Evolutionary conservation across 1,140 invertebrate species (phyloP).

Genomic region (Scaptomyza graminum): DNA sequence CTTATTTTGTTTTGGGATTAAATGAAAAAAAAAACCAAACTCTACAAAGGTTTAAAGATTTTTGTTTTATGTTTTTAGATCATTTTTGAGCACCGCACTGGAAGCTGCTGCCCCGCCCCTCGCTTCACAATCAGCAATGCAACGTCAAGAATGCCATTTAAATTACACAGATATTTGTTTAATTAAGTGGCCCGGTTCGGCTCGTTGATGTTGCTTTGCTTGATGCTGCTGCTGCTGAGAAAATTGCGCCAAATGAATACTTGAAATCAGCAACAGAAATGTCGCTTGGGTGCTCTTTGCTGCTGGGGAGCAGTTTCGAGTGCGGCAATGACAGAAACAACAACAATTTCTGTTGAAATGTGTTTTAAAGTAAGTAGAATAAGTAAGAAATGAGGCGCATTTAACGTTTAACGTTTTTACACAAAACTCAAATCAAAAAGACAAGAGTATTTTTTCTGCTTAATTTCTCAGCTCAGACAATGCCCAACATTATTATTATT

Average conservation of each 20-base stretch:
- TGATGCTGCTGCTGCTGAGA: constrained; percentile 30
- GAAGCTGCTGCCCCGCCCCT: constrained; percentile 44
- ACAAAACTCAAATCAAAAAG: constrained; percentile 63
- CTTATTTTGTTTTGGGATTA: constrained; percentile 20
- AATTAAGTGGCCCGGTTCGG: constrained; percentile 64
- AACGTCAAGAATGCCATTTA: constrained; percentile 64
- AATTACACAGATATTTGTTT: constrained; percentile 77
- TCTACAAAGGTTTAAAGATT: constrained; percentile 42
- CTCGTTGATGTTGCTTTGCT: constrained; percentile 32
- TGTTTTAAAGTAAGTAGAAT: constrained; percentile 48
- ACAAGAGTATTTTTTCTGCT: constrained; percentile 66
- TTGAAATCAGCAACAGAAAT: constrained; percentile 58
- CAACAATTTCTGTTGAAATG: constrained; percentile 81
- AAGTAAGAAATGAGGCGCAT: constrained; percentile 57
- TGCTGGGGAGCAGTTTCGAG: constrained; percentile 49
- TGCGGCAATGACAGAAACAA: constrained; percentile 68
- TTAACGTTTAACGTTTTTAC: constrained; percentile 57
- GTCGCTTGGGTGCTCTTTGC: constrained; percentile 25
- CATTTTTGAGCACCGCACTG: constrained; percentile 52
- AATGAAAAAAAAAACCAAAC: constrained; percentile 44
- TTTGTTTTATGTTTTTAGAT: constrained; percentile 20
- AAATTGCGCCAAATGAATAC: constrained; percentile 66
- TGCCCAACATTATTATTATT: constrained; percentile 1
- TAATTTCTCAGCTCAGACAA: constrained; percentile 39
- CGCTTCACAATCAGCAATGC: neutral